Percentiles rank a stretch among this genome's conserved stretches.
phyloP scores from a whole-genome alignment of 2,113 vertebrate genomes.

The Myotis brandtii region DNA sequence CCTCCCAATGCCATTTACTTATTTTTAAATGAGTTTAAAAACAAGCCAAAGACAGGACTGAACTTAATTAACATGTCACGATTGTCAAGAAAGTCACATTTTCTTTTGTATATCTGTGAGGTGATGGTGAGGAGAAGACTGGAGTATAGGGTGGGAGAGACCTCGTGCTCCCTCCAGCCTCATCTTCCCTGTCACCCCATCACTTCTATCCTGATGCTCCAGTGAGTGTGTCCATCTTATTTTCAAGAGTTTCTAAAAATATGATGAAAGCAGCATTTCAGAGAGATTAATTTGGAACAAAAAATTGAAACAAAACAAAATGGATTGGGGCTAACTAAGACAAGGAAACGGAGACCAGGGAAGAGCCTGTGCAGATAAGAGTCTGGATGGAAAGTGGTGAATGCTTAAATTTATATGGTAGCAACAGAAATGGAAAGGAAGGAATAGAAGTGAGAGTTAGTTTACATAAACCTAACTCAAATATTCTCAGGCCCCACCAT shows the following conservation, averaged over 20 bases:
- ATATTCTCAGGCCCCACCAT: background rate
- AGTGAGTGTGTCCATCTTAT: background rate
- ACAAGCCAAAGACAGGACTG: background rate
- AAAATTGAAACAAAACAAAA: background rate
- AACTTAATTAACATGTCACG: background rate
- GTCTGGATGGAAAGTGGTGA: background rate
- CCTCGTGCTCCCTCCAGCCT: background rate
- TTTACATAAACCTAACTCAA: background rate
- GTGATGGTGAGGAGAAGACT: background rate
- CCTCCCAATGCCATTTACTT: background rate
- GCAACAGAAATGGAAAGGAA: background rate
- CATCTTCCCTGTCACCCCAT: background rate
- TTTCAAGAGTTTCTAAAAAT: background rate
- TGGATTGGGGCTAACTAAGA: background rate
- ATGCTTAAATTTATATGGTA: background rate
- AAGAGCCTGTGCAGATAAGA: background rate
- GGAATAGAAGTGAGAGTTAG: background rate
- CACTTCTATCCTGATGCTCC: background rate
- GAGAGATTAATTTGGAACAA: background rate
- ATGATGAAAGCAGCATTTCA: background rate
- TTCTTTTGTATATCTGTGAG: background rate
- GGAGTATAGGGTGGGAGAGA: background rate
- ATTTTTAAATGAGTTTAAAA: background rate
- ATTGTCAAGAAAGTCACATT: background rate
- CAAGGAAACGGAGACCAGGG: background rate